Base-by-base conservation (phyloP, 2,888 invertebrate species). In the Dryobotodes eremita region DNA sequence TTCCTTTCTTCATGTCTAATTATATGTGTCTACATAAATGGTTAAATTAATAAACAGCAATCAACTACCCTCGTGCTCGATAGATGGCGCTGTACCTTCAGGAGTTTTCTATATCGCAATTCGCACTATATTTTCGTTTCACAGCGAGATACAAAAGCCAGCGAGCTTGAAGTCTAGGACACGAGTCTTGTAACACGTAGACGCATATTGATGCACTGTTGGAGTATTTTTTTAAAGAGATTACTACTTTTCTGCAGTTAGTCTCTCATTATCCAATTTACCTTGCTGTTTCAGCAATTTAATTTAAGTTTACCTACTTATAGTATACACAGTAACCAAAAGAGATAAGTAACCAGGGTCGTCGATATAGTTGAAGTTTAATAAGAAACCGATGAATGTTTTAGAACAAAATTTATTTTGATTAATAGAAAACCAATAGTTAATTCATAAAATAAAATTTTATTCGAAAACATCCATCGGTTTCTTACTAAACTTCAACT, bases 1-100 rank as follows among this genome's bases (percentile, higher is more conserved):
- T 36, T 36, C 31, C 31, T 36, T 36, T 36, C 31, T 36, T 36
- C 31, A 1, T 36, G 31, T 36, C 31, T 36, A 3, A 2, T 36
- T 36, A 1, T 36, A 36, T 2, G 31, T 36, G 31, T 36, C 2
- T 36, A 36, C 31, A 36, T 36, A 36, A 36, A 36, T 36, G 31
- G 31, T 36, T 36, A 36, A 36, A 36, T 36, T 2, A 36, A 36
- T 36, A 36, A 26, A 57, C 26, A 11, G 11, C 2, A 20, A 17
- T 26, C 50, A 62, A 36, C 3, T 79, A 31, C 13, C 23, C 3
- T 2, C 7, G 31, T 0, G 8, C 20, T 57, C 61, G 55, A 62
- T 80, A 80, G 62, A 80, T 80, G 80, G 75, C 79, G 73, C 7
- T 73, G 59, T 55, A 26, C 23, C 2, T 6, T 17, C 2, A 0